Percentiles rank a stretch among this genome's conserved stretches.
phyloP scores from a whole-genome alignment of 2,888 invertebrate genomes.

The Lasioglossum pauxillum region DNA sequence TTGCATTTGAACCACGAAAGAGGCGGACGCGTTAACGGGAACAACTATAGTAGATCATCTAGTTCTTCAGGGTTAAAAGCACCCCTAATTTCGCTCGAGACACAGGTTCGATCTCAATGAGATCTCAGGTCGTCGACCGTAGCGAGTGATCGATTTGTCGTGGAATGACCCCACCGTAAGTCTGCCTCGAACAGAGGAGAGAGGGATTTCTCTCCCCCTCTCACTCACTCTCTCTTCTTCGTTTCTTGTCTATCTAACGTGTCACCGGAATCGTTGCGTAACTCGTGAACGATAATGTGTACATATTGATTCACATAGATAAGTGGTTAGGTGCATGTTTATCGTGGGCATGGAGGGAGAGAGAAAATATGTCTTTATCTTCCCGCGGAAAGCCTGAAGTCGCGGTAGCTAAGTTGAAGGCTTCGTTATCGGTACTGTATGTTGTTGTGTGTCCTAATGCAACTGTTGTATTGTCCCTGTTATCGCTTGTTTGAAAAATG shows the following conservation, averaged over 20 bases:
- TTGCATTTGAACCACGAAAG: too few species aligned
- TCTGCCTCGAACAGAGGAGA: neutral
- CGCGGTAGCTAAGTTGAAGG: slow-evolving; percentile 1
- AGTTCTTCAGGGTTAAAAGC: neutral
- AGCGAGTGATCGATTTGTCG: slow-evolving; percentile 12
- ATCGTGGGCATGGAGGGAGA: neutral
- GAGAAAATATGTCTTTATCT: neutral
- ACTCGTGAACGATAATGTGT: slow-evolving; percentile 40
- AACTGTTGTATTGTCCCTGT: neutral
- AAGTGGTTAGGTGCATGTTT: slow-evolving; percentile 29
- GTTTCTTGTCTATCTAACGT: neutral
- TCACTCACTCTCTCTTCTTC: neutral
- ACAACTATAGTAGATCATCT: neutral
- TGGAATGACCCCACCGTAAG: slow-evolving; percentile 9
- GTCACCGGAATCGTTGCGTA: slow-evolving; percentile 36
- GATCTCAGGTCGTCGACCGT: slow-evolving; percentile 14
- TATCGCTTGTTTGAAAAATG: neutral
- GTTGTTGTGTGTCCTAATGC: too few species aligned
- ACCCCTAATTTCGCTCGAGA: neutral
- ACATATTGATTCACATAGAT: slow-evolving; percentile 28
- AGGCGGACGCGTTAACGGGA: neutral
- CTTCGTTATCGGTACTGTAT: neutral
- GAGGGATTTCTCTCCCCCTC: neutral
- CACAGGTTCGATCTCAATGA: neutral
- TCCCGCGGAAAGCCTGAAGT: neutral